A percentile compares a stretch with the other conserved stretches of the same genome.
phyloP scores from a whole-genome alignment of 92 coral and sea anemone species.

The Umimayanthus kanabou region DNA sequence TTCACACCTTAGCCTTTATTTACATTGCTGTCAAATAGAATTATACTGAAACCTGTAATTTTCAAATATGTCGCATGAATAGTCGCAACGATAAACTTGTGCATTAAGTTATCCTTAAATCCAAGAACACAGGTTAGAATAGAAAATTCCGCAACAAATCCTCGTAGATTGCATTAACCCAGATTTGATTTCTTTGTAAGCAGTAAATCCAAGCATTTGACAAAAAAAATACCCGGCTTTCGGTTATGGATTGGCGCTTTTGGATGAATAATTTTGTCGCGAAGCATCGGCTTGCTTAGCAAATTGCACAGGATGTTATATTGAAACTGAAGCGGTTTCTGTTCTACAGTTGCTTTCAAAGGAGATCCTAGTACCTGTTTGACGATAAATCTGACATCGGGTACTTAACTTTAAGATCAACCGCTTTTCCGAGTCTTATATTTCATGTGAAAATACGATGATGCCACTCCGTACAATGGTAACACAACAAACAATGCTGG shows the following conservation, averaged over 20 bases:
- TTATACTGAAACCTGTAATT: conserved; percentile 15
- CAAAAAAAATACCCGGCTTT: background rate
- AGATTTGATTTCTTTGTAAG: background rate
- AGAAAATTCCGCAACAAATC: background rate
- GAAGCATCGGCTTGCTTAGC: background rate
- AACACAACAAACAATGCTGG: background rate
- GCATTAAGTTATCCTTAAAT: background rate
- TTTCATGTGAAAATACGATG: background rate
- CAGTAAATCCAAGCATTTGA: background rate
- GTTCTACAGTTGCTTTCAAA: background rate
- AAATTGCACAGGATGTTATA: no score
- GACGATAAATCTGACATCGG: background rate
- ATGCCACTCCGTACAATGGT: background rate
- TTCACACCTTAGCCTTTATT: conserved; percentile 39
- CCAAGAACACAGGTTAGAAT: background rate
- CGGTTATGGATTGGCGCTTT: background rate
- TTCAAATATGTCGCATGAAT: conserved; percentile 14
- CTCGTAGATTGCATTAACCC: background rate
- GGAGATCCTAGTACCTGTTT: background rate
- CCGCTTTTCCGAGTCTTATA: background rate
- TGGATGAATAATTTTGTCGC: background rate
- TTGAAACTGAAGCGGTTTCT: background rate
- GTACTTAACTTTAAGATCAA: background rate
- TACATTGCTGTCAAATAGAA: conserved; percentile 32
- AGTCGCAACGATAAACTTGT: background rate